These are phyloP conservation scores for Pelodytes ibericus DNA, from an alignment of 2,797 vertebrate species.

Conservation along the genomic window DNA sequence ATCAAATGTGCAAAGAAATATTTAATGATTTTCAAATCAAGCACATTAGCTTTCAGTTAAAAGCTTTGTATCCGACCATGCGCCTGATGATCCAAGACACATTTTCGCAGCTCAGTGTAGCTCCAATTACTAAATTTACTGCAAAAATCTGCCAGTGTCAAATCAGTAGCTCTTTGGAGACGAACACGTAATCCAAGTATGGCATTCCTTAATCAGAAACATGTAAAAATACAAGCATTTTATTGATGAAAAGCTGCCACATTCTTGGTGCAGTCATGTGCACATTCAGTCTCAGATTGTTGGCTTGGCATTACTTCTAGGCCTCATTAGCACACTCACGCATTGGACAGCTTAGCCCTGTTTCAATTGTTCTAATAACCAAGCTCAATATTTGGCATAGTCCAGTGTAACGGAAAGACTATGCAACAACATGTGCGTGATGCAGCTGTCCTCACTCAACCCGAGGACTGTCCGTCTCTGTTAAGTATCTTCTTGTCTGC, in stretches of 20 bases:
- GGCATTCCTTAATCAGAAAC: slow-evolving; percentile 59
- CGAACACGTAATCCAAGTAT: slow-evolving; percentile 57
- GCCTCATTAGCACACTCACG: slow-evolving; percentile 64
- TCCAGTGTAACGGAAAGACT: neutral
- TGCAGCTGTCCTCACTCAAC: slow-evolving; percentile 61
- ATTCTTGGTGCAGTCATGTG: slow-evolving; percentile 68
- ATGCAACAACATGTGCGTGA: slow-evolving; percentile 4
- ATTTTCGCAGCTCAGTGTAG: neutral
- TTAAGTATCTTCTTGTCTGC: neutral
- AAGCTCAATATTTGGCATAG: slow-evolving; percentile 19
- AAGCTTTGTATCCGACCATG: too few species aligned
- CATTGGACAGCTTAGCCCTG: slow-evolving; percentile 24
- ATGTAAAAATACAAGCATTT: slow-evolving; percentile 57
- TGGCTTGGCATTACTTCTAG: slow-evolving; percentile 59
- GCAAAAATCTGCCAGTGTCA: slow-evolving; percentile 24
- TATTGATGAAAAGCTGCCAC: slow-evolving; percentile 56
- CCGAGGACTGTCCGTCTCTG: neutral
- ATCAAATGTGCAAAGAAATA: too few species aligned
- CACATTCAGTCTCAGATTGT: slow-evolving; percentile 41
- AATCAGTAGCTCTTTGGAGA: neutral
- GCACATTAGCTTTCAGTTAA: neutral
- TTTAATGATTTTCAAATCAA: neutral
- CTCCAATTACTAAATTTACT: neutral
- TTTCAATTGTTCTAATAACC: slow-evolving; percentile 42
- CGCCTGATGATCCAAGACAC: neutral